Conservation (phyloP, 2,797 vertebrate genomes). For the Pipistrellus nathusii region DNA sequence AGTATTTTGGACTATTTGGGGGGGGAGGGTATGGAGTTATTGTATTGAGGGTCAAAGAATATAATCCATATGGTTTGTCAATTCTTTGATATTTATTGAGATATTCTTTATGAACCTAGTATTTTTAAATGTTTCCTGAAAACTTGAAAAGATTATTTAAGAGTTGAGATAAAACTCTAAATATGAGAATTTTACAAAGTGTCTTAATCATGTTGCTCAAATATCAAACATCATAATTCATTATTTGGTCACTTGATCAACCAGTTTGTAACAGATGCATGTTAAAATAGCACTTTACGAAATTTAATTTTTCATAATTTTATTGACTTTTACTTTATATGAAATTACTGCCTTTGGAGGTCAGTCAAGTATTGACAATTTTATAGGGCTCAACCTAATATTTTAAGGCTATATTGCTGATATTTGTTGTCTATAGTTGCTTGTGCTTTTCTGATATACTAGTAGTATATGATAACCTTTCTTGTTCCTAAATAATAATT, state of each 20-base stretch:
- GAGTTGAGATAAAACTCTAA: neutral
- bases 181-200: neutral
- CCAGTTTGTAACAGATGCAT: neutral
- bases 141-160: neutral
- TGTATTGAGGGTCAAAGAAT: neutral
- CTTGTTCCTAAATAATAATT: neutral
- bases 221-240: neutral
- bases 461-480: neutral
- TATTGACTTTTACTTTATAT: neutral
- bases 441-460: neutral
- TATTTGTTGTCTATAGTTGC: neutral
- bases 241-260: neutral
- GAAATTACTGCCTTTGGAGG: neutral
- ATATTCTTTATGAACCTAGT: neutral
- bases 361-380: neutral
- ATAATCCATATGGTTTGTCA: neutral
- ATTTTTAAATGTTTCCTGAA: conserved; percentile 11
- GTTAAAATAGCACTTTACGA: neutral
- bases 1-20: neutral
- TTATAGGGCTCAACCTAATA: neutral
- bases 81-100: neutral
- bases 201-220: neutral
- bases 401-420: neutral
- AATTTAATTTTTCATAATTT: neutral
- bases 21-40: neutral